Evolutionary conservation across 2,113 vertebrate genomes (phyloP).

Genomic region (Varanus komodoensis): DNA sequence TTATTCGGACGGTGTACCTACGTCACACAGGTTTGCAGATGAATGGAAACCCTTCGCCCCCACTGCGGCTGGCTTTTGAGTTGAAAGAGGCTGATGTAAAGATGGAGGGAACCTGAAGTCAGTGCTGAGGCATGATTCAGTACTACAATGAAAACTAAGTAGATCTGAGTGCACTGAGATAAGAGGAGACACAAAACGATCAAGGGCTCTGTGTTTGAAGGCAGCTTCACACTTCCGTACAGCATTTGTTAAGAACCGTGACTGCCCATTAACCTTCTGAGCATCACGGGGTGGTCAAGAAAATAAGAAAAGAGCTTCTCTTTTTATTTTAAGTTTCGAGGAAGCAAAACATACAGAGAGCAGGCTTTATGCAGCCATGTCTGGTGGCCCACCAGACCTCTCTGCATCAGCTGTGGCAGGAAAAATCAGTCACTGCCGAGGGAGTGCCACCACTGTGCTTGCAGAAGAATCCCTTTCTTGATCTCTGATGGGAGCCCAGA

Average conservation of each 20-base stretch:
- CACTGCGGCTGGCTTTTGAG: conserved; percentile 24
- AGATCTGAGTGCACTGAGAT: conserved; percentile 9
- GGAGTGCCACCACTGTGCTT: too few relatives aligned
- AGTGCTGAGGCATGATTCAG: neutral
- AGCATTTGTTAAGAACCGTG: neutral
- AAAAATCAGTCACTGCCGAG: too few relatives aligned
- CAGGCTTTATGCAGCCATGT: too few relatives aligned
- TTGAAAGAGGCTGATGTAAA: conserved; percentile 5
- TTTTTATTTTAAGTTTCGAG: neutral
- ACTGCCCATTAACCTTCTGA: conserved; percentile 38
- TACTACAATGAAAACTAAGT: neutral
- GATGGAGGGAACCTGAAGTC: neutral
- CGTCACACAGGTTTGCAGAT: neutral
- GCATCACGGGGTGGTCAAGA: conserved; percentile 2
- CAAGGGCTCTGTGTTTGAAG: neutral
- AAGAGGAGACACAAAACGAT: conserved; percentile 17
- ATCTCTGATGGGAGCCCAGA: too few relatives aligned
- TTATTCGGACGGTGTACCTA: neutral
- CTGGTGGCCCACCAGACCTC: too few relatives aligned
- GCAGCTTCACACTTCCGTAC: neutral
- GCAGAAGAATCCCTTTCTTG: too few relatives aligned
- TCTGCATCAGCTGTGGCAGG: too few relatives aligned
- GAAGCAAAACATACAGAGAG: neutral
- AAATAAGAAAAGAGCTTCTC: neutral
- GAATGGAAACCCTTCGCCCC: neutral